Conservation (phyloP, 2,113 vertebrate species). For the Genyomyrus donnyi region DNA sequence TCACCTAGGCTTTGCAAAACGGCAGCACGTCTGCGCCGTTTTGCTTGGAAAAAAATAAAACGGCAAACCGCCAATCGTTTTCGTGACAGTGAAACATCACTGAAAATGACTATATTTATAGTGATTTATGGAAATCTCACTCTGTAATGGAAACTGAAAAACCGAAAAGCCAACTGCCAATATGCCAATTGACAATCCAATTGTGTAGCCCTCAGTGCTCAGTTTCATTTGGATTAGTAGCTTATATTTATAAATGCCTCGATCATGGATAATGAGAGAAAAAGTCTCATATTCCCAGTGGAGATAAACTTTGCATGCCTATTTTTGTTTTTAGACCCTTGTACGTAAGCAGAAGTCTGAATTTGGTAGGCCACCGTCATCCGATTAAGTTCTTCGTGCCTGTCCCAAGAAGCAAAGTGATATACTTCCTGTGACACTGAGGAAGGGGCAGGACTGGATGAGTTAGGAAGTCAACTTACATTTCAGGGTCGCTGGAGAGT, state of each 20-base stretch:
- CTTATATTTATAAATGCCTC: background rate
- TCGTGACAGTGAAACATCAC: background rate
- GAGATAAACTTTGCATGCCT: background rate
- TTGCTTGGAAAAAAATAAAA: background rate
- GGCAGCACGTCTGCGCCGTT: background rate
- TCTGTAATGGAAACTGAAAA: background rate
- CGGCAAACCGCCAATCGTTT: background rate
- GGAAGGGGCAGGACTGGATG: conserved; percentile 59
- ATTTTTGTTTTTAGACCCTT: background rate
- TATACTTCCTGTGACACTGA: conserved; percentile 57
- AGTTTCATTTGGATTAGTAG: background rate
- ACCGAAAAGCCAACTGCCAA: background rate
- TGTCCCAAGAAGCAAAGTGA: conserved; percentile 16
- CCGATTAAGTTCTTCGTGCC: background rate
- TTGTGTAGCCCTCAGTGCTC: background rate
- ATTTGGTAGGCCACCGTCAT: background rate
- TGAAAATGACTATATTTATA: background rate
- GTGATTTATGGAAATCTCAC: background rate
- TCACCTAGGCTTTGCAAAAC: conserved; percentile 58
- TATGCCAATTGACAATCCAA: background rate
- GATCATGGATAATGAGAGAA: background rate
- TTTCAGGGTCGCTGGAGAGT: conserved; percentile 99
- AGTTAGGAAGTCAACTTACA: conserved; percentile 87
- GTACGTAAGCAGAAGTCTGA: background rate
- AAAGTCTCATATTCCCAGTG: conserved; percentile 35